Base-by-base conservation (phyloP, 2,113 vertebrate species). In the Lutjanus erythropterus region DNA sequence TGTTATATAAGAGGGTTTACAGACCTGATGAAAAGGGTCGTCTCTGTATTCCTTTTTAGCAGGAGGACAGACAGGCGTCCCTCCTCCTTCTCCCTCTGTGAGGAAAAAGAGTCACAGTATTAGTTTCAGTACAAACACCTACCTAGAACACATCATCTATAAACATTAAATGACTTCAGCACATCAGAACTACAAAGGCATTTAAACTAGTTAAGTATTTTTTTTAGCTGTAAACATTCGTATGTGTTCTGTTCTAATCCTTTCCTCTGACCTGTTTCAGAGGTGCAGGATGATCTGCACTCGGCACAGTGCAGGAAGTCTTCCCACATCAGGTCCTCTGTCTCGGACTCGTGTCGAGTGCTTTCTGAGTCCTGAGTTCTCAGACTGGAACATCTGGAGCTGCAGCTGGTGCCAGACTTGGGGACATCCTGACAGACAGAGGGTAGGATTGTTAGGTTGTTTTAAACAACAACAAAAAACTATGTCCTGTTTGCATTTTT, bases 21-120 rank as follows among this genome's bases (percentile, higher is more conserved):
- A 74, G 80, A 99, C 98, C 97, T 98, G 98, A 83, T 98, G 97
- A 84, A 99, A 99, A 19, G 98, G 98, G 89, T 99, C 98, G 37
- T 99, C 98, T 91, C 97, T 95, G 91, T 96, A 98, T 86, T 99
- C 98, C 71, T 97, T 98, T 88, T 98, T 99, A 84, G 95, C 89
- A 37, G 95, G 93, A 0, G 96, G 92, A 78, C 96, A 97, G 80
- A 95, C 90, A 0, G 96, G 94, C 0, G 87, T 78, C 49, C 75
- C 95, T 55, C 87, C 89, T 71, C 95, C 96, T 75, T 99, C 98
- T 31, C 96, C 96, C 58, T 99, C 98, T 33, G 86, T 16, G 25
- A 37, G 65, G 41, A n/a, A 65, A 42, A 55, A 10, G 4, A 15
- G 47, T 8, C 7, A 8, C 12, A 4, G 14, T 3, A 0, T 67